Evolutionary conservation across 2,797 vertebrate species (phyloP).

Genomic region (Rhinella marina): DNA sequence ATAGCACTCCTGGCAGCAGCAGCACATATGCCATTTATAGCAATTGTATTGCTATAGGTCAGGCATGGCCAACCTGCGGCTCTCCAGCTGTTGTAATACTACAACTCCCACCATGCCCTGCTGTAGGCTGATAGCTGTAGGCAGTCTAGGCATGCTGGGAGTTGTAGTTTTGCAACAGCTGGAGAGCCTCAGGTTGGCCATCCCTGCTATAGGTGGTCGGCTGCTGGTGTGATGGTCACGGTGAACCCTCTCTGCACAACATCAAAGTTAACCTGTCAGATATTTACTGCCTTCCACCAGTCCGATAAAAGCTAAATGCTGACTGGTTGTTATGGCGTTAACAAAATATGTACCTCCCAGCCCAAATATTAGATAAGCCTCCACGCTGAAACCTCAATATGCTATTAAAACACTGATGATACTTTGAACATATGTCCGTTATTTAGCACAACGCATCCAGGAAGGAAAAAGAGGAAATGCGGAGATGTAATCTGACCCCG

Average conservation of each 20-base stretch:
- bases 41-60: not conserved
- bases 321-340: not conserved
- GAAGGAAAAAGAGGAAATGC: constrained; percentile 27
- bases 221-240: not conserved
- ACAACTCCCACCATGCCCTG: too few relatives aligned
- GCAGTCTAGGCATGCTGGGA: too few relatives aligned
- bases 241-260: not conserved
- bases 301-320: not conserved
- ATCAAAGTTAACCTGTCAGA: not conserved
- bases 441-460: not conserved
- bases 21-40: not conserved
- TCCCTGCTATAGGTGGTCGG: not conserved
- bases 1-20: not conserved
- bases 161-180: too few relatives aligned
- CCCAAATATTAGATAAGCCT: not conserved
- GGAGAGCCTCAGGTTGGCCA: too few relatives aligned
- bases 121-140: too few relatives aligned
- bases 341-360: not conserved
- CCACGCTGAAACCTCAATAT: not conserved
- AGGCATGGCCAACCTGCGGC: too few relatives aligned
- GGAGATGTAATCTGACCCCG: constrained; percentile 23
- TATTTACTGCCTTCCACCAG: not conserved
- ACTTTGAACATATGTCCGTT: not conserved
- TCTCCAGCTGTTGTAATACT: too few relatives aligned
- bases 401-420: not conserved